Conservation (phyloP, 2,113 vertebrate species). For the Columba janthina region DNA sequence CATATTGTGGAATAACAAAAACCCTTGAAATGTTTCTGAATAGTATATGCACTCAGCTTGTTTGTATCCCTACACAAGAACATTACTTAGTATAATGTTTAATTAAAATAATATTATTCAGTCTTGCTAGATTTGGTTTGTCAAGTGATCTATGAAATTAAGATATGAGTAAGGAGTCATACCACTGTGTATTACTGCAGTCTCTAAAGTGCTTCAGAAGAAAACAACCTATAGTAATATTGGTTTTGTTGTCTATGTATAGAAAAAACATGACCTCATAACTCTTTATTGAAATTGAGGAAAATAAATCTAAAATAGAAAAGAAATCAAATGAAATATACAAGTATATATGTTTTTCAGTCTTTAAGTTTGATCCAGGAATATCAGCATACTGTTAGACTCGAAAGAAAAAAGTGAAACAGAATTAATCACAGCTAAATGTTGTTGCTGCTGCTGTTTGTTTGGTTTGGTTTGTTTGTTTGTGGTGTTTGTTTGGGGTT, state of each 20-base stretch:
- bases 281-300: neutral
- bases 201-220: neutral
- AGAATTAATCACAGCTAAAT: neutral
- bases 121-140: neutral
- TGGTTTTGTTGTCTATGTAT: neutral
- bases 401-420: neutral
- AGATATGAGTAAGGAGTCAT: neutral
- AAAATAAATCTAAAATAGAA: neutral
- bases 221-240: neutral
- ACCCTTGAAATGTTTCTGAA: neutral
- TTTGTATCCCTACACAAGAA: neutral
- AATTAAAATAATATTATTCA: neutral
- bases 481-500: too few relatives aligned
- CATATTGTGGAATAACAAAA: neutral
- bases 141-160: neutral
- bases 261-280: neutral
- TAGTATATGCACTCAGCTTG: neutral
- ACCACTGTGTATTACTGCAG: neutral
- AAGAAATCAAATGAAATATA: neutral
- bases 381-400: neutral
- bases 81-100: neutral
- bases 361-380: neutral
- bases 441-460: too few relatives aligned
- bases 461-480: neutral
- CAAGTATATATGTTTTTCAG: neutral